A percentile compares a stretch with the other conserved stretches of the same genome.
Evolutionary conservation across 2,888 invertebrate genomes (phyloP).

Genomic region (Drosophila recens): DNA sequence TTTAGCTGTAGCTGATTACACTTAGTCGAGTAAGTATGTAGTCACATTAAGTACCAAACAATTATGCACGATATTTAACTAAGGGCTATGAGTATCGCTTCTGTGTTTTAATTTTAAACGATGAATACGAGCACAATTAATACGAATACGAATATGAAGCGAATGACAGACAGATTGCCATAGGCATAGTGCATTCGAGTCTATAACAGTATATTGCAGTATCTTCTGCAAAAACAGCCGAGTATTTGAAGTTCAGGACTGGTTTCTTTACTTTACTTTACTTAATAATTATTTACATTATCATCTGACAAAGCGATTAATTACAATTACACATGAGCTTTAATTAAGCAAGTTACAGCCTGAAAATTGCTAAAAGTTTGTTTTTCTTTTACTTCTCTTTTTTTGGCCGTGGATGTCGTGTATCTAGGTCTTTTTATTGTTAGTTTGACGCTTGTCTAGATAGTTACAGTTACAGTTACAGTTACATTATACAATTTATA

Average conservation of each 20-base stretch:
- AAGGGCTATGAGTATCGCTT: conserved; percentile 25
- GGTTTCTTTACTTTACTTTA: conserved; percentile 25
- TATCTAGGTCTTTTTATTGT: not conserved
- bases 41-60: conserved; percentile 41
- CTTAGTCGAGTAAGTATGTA: conserved; percentile 16
- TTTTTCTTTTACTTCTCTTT: conserved; percentile 12
- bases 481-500: conserved; percentile 45
- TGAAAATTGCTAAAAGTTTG: conserved; percentile 81
- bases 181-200: conserved; percentile 8
- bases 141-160: not conserved
- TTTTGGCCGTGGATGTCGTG: conserved; percentile 12
- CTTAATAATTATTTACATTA: conserved; percentile 37
- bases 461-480: conserved; percentile 49
- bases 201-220: conserved; percentile 26
- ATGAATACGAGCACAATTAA: conserved; percentile 7
- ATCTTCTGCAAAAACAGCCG: conserved; percentile 17
- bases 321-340: conserved; percentile 10
- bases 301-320: conserved; percentile 6
- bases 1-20: conserved; percentile 29
- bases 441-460: conserved; percentile 42
- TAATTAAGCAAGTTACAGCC: conserved; percentile 79
- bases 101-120: conserved; percentile 14
- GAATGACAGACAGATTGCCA: conserved; percentile 16
- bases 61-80: conserved; percentile 36
- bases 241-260: conserved; percentile 39